phyloP scores from a whole-genome alignment of 92 coral and sea anemone genomes.

The Nematostella vectensis region DNA sequence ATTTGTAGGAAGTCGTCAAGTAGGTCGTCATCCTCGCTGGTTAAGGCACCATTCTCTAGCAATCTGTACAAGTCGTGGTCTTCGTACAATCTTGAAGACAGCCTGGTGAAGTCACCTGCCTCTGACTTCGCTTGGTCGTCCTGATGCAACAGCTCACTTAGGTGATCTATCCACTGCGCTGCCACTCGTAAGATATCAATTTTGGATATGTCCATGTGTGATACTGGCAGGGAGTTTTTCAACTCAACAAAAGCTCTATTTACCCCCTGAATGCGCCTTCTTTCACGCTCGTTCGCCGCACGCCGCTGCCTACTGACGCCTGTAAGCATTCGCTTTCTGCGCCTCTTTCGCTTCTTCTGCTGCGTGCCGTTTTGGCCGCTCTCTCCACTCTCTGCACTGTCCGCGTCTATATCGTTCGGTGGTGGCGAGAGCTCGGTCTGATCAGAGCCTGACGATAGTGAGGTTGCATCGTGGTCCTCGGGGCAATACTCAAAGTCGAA shows the following conservation, averaged over 20 bases:
- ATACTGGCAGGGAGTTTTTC: constrained; percentile 89
- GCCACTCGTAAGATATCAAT: constrained; percentile 93
- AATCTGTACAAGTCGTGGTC: constrained; percentile 43
- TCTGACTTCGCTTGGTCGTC: constrained; percentile 46
- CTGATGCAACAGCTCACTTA: constrained; percentile 72
- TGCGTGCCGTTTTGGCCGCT: constrained; percentile 4
- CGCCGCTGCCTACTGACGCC: constrained; percentile 97
- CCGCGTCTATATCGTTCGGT: constrained; percentile 22
- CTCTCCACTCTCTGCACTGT: constrained; percentile 10
- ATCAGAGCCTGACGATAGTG: constrained; percentile 21
- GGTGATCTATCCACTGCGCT: constrained; percentile 94
- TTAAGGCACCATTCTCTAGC: constrained; percentile 31
- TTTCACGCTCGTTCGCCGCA: constrained; percentile 96
- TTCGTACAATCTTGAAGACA: constrained; percentile 19
- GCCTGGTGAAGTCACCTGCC: constrained; percentile 4
- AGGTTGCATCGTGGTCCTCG: constrained; percentile 16
- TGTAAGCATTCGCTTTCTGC: constrained; percentile 91
- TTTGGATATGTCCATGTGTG: constrained; percentile 94
- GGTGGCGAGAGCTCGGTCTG: constrained; percentile 33
- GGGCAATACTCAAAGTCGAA: constrained; percentile 20
- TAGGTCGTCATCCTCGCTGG: constrained; percentile 27
- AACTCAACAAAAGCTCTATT: constrained; percentile 94
- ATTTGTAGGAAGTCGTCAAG: constrained; percentile 46
- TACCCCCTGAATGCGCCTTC: constrained; percentile 92
- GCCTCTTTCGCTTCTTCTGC: constrained; percentile 53